Conservation (phyloP, 2,797 vertebrate species). For the Toxotes lorentzi region DNA sequence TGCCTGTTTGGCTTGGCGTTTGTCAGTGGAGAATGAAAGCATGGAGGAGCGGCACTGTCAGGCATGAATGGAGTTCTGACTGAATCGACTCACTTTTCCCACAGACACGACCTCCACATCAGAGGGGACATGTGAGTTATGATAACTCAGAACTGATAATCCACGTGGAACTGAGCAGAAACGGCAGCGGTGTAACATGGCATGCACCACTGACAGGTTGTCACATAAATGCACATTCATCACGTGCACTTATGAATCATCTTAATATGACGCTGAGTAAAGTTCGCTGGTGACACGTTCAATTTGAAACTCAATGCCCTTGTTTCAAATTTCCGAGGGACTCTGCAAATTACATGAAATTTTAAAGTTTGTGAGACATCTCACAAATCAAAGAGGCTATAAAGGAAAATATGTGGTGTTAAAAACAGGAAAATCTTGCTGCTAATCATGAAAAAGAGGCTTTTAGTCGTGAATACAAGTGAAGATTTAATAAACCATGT, state of each 20-base stretch:
- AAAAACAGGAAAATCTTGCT: constrained; percentile 40
- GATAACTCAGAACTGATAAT: constrained; percentile 65
- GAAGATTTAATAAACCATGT: constrained; percentile 66
- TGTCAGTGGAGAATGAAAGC: constrained; percentile 53
- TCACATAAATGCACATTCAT: constrained; percentile 65
- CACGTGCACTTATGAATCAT: constrained; percentile 61
- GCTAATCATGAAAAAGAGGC: constrained; percentile 49
- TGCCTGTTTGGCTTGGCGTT: constrained; percentile 81
- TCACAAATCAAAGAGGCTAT: constrained; percentile 21
- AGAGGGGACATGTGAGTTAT: constrained; percentile 59
- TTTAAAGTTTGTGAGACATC: constrained; percentile 43
- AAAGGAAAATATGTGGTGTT: neutral
- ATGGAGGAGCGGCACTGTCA: constrained; percentile 47
- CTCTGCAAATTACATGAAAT: constrained; percentile 51
- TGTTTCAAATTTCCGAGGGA: constrained; percentile 41
- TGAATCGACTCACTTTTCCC: constrained; percentile 62
- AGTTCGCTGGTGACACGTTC: constrained; percentile 59
- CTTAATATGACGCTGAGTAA: constrained; percentile 63
- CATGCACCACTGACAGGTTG: constrained; percentile 56
- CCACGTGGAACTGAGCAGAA: constrained; percentile 59
- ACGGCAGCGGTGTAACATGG: constrained; percentile 43
- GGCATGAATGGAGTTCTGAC: constrained; percentile 72
- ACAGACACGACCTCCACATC: constrained; percentile 57
- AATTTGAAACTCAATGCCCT: constrained; percentile 54
- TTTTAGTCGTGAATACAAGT: constrained; percentile 40